Conservation (phyloP, 1,140 invertebrate genomes). For the Chlorops oryzae region DNA sequence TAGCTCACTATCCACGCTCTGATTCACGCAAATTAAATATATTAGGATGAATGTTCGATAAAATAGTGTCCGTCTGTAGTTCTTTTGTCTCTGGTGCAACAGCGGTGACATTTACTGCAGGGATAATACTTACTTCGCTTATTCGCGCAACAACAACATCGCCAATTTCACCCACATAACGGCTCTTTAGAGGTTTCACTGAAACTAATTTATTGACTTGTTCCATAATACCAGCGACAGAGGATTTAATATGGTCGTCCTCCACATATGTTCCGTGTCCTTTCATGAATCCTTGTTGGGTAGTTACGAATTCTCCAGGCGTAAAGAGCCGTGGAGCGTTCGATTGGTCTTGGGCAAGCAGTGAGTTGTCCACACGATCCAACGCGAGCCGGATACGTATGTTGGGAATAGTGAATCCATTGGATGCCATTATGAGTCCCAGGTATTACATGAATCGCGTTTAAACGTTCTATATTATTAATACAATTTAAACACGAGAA, state of each 20-base stretch:
- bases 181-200: constrained; percentile 81
- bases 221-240: constrained; percentile 88
- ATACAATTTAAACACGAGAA: no score
- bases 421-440: no score
- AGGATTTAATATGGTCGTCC: constrained; percentile 75
- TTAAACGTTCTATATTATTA: no score
- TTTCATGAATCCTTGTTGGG: constrained; percentile 81
- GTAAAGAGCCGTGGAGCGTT: constrained; percentile 66
- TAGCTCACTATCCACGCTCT: no score
- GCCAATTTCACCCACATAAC: constrained; percentile 91
- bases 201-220: constrained; percentile 93
- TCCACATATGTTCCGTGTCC: constrained; percentile 94
- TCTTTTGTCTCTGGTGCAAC: no score
- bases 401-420: constrained; percentile 20
- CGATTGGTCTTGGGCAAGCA: constrained; percentile 53
- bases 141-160: constrained; percentile 95
- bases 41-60: no score
- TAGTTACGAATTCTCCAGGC: constrained; percentile 78
- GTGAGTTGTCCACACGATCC: constrained; percentile 53
- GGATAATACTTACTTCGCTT: no score
- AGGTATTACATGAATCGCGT: no score
- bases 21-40: no score
- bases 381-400: constrained; percentile 51
- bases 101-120: no score
- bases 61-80: no score